Evolutionary conservation across 2,113 vertebrate species (phyloP).

Genomic region (Casuarius casuarius): DNA sequence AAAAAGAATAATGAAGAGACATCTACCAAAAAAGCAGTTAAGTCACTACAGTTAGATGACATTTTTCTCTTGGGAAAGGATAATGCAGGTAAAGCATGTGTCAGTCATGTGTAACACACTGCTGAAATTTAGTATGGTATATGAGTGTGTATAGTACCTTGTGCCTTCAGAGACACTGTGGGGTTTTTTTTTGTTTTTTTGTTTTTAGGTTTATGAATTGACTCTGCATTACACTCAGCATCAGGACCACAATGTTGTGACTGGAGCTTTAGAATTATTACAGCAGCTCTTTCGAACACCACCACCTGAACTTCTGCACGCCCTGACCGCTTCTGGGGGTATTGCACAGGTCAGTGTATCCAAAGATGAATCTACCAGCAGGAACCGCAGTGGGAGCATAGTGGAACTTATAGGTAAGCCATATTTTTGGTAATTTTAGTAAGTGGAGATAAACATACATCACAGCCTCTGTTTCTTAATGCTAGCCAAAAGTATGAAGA

Average conservation of each 20-base stretch:
- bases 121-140: neutral
- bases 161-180: neutral
- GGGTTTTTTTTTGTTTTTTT: no score
- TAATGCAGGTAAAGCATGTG: neutral
- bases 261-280: conserved; percentile 91
- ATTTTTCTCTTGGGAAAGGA: neutral
- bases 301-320: conserved; percentile 88
- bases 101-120: neutral
- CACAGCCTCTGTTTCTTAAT: neutral
- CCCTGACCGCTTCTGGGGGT: conserved; percentile 83
- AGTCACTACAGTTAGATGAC: neutral
- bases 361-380: conserved; percentile 80
- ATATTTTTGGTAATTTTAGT: neutral
- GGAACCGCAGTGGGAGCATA: conserved; percentile 91
- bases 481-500: neutral
- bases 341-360: conserved; percentile 79
- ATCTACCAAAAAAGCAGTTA: neutral
- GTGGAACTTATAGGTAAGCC: conserved; percentile 90
- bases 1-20: neutral
- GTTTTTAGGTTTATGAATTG: conserved; percentile 90
- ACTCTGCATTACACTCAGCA: conserved; percentile 95
- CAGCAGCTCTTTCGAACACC: conserved; percentile 94
- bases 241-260: conserved; percentile 96
- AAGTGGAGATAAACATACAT: neutral
- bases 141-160: neutral